Evolutionary conservation across 2,888 invertebrate species (phyloP).

Genomic region (Vesta saturnalis): DNA sequence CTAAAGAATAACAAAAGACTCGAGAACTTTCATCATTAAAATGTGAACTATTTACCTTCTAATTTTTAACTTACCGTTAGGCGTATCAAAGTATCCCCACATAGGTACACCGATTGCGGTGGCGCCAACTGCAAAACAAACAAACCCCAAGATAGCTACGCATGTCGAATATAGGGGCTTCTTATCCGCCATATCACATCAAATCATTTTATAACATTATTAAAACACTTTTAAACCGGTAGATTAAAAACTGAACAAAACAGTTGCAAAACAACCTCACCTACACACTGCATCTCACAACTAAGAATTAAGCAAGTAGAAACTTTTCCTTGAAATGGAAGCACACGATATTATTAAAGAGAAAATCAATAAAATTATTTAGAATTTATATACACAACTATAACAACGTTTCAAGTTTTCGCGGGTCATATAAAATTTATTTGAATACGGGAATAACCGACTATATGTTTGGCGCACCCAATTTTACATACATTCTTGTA

Average conservation of each 20-base stretch:
- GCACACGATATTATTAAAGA: conserved; percentile 45
- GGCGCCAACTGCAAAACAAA: conserved; percentile 83
- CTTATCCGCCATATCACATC: conserved; percentile 68
- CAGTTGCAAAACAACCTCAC: conserved; percentile 54
- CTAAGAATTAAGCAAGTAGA: conserved; percentile 4
- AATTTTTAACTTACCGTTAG: conserved; percentile 31
- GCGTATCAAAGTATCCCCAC: conserved; percentile 84
- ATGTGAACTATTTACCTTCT: not conserved
- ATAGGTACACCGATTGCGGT: conserved; percentile 85
- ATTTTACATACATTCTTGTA: conserved; percentile 43
- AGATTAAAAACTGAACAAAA: conserved; percentile 47
- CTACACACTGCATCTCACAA: conserved; percentile 55
- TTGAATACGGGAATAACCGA: conserved; percentile 25
- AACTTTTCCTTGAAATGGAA: conserved; percentile 16
- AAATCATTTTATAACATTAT: conserved; percentile 39
- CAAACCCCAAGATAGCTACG: conserved; percentile 77
- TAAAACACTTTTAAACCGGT: conserved; percentile 52
- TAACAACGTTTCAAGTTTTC: conserved; percentile 39
- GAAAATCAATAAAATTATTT: conserved; percentile 53
- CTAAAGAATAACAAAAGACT: no score
- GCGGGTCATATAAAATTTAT: conserved; percentile 32
- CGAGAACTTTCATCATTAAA: not conserved
- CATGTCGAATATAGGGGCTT: conserved; percentile 75
- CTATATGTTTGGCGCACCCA: conserved; percentile 33
- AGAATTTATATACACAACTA: conserved; percentile 33